Base-by-base conservation (phyloP, 2,797 vertebrate genomes). In the Champsocephalus gunnari region DNA sequence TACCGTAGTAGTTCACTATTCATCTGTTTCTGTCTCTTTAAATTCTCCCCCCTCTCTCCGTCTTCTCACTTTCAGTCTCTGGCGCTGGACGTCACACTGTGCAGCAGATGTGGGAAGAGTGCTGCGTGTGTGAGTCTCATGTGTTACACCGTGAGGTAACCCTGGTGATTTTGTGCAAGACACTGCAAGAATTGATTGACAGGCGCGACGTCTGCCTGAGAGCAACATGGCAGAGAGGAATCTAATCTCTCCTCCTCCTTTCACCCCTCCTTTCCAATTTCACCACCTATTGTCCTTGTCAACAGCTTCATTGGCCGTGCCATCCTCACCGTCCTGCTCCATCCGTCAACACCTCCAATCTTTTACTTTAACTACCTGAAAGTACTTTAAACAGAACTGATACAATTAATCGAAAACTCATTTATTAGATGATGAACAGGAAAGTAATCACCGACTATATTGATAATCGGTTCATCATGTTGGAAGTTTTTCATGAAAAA, bases 141-240 rank as follows among this genome's bases (percentile, higher is more conserved):
- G 83, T 85, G 89, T 88, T 86, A 84, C 60, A 79, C 87, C 77
- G 84, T 43, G 77, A 88, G 80, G 80, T 83, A 83, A 88, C 88
- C 79, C 86, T 84, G 83, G 77, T 86, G 88, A 76, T 77, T 81
- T 44, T n/a, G 75, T 79, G 77, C 48, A 50, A 85, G 80, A 88
- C 85, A 63, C 81, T n/a, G 62, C 50, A 32, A 66, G 70, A 76
- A 56, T 21, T 88, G 92, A 93, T 77, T 89, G 84, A 87, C 85
- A 89, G 84, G 85, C 3, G 12, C 66, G 65, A 80, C 68, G 53
- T 75, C 69, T 51, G 74, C 72, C 83, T 56, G 66, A 78, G 77
- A 87, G 76, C 82, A 80, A 80, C 81, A 75, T 50, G 85, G 82
- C 72, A 56, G 73, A 78, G 80, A 85, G 59, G 41, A 86, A 90